These are phyloP conservation scores for Colossoma macropomum DNA, from an alignment of 2,113 vertebrate genomes.

Conservation along the genomic window DNA sequence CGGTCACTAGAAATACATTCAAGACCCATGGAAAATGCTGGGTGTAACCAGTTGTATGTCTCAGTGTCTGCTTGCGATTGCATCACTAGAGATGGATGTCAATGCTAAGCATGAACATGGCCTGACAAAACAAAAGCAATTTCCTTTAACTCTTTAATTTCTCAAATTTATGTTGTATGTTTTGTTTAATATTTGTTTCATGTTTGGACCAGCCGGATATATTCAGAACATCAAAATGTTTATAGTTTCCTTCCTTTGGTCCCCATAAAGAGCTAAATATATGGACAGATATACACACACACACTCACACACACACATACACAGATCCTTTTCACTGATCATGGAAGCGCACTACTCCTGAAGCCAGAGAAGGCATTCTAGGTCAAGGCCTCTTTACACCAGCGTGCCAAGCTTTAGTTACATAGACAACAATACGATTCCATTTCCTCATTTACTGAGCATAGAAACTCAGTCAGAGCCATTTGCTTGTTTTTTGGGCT, in stretches of 20 bases:
- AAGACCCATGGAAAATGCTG: no score
- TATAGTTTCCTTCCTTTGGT: neutral
- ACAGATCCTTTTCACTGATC: neutral
- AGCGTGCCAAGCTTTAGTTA: neutral
- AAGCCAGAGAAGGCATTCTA: constrained; percentile 13
- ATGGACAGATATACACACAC: neutral
- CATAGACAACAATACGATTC: neutral
- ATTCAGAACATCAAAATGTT: no score
- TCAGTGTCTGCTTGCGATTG: no score
- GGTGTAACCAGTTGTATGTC: no score
- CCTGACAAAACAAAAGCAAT: no score
- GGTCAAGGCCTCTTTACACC: constrained; percentile 19
- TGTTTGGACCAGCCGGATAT: no score
- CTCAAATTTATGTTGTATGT: no score
- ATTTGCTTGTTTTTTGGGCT: constrained; percentile 40
- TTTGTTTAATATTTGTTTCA: no score
- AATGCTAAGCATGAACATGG: no score
- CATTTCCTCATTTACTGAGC: constrained; percentile 11
- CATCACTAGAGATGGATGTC: no score
- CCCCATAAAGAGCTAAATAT: neutral
- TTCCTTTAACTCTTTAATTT: no score
- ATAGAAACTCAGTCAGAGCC: constrained; percentile 14
- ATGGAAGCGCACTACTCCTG: neutral
- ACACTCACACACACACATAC: neutral
- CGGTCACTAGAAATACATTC: no score